Conservation (phyloP, 2,888 invertebrate genomes). For the Didymodactylos carnosus region DNA sequence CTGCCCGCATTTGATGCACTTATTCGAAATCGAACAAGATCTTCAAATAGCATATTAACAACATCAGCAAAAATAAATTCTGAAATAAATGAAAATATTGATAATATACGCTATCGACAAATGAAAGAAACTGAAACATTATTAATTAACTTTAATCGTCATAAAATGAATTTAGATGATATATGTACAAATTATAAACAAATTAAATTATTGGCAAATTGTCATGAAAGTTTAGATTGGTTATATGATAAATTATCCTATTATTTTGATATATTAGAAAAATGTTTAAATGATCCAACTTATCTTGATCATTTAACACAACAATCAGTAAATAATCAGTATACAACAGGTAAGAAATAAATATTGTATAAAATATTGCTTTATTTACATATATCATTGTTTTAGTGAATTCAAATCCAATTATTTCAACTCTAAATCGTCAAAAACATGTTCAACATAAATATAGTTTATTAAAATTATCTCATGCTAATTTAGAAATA, state of each 20-base stretch:
- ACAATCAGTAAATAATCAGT: too few relatives aligned
- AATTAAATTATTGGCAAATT: slow-evolving; percentile 4
- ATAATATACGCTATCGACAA: background rate
- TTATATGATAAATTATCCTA: background rate
- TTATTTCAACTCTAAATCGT: too few relatives aligned
- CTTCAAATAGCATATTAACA: too few relatives aligned
- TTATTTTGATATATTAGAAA: slow-evolving; percentile 1
- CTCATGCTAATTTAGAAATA: background rate
- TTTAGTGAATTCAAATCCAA: background rate
- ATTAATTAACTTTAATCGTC: slow-evolving; percentile 1
- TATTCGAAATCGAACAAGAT: too few relatives aligned
- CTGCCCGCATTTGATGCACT: background rate
- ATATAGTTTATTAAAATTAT: background rate
- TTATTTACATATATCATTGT: background rate
- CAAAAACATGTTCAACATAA: background rate
- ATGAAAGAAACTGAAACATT: slow-evolving; percentile 9
- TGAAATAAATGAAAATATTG: background rate
- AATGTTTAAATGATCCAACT: slow-evolving; percentile 4
- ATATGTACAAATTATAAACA: slow-evolving; percentile 13
- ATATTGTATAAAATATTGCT: background rate
- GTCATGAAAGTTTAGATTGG: slow-evolving; percentile 12
- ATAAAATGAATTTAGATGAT: slow-evolving; percentile 4
- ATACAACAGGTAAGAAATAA: background rate
- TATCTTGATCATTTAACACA: slow-evolving; percentile 1
- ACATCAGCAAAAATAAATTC: background rate